These are phyloP conservation scores for Gadus chalcogrammus DNA, from an alignment of 2,113 vertebrate genomes.

Conservation along the genomic window DNA sequence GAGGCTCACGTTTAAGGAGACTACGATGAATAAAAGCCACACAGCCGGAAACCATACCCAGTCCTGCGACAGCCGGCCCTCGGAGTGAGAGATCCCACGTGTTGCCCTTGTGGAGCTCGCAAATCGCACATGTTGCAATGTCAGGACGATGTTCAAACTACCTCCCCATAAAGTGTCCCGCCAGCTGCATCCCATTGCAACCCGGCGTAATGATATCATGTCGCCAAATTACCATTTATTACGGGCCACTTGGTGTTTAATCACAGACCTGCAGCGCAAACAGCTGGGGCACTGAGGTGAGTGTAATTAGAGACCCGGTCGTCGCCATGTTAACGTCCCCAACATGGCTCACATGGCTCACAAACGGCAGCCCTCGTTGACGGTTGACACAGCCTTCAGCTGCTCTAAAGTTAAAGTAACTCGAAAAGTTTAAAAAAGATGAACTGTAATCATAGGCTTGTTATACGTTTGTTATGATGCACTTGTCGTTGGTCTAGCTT, in stretches of 20 bases:
- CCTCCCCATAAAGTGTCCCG: background rate
- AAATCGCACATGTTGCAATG: constrained; percentile 4
- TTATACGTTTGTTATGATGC: constrained; percentile 11
- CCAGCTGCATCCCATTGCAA: constrained; percentile 17
- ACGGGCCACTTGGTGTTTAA: constrained; percentile 31
- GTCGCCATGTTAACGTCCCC: constrained; percentile 36
- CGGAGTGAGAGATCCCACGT: background rate
- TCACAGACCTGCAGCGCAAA: constrained; percentile 35
- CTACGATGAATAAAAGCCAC: background rate
- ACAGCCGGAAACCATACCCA: background rate
- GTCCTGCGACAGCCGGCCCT: background rate
- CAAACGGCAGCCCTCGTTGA: constrained; percentile 11
- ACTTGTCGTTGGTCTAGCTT: constrained; percentile 10
- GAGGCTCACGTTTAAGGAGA: background rate
- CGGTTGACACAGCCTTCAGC: background rate
- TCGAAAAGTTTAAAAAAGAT: no score
- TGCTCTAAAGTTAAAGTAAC: background rate
- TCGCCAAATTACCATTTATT: constrained; percentile 41
- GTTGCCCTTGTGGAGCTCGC: constrained; percentile 20
- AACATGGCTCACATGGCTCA: constrained; percentile 20
- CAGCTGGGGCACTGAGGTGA: constrained; percentile 31
- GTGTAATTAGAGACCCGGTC: constrained; percentile 38
- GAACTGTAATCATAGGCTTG: background rate
- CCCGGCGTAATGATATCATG: constrained; percentile 39
- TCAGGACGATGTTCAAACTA: constrained; percentile 13